Conservation (phyloP, 2,888 invertebrate genomes). For the Hydroisotoma schaefferi region DNA sequence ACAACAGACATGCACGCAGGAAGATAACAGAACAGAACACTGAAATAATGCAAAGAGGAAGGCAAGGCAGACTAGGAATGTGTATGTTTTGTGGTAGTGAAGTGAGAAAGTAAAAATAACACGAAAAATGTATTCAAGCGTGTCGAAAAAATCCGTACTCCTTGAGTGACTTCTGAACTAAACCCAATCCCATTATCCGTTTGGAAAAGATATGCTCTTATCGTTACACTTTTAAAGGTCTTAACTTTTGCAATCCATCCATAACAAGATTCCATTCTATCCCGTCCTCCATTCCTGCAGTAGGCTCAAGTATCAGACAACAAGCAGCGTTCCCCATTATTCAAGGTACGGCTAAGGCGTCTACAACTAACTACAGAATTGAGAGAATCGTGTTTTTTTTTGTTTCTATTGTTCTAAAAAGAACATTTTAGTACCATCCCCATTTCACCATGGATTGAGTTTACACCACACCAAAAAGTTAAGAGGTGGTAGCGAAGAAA, state of each 20-base stretch:
- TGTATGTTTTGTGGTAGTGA: not conserved
- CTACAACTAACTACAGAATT: too few species aligned
- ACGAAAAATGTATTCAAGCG: constrained; percentile 18
- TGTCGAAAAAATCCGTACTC: constrained; percentile 26
- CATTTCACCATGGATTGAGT: too few species aligned
- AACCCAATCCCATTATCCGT: not conserved
- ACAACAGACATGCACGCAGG: not conserved
- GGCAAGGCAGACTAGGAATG: not conserved
- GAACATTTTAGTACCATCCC: too few species aligned
- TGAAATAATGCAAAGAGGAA: not conserved
- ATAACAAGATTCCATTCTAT: not conserved
- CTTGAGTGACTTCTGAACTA: constrained; percentile 4
- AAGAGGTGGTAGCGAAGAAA: too few species aligned
- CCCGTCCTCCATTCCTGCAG: not conserved
- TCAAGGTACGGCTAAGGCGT: too few species aligned
- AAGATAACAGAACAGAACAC: not conserved
- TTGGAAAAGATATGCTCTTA: not conserved
- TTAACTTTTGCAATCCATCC: constrained; percentile 43
- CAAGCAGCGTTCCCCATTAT: too few species aligned
- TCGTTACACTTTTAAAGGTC: constrained; percentile 18
- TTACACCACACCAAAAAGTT: too few species aligned
- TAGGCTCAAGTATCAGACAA: too few species aligned
- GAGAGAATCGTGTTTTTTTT: too few species aligned
- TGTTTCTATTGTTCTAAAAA: too few species aligned
- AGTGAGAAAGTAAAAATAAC: constrained; percentile 37